A percentile compares a stretch with the other conserved stretches of the same genome.
These are phyloP conservation scores for Linepithema humile DNA, from an alignment of 1,140 invertebrate genomes.

Conservation along the genomic window DNA sequence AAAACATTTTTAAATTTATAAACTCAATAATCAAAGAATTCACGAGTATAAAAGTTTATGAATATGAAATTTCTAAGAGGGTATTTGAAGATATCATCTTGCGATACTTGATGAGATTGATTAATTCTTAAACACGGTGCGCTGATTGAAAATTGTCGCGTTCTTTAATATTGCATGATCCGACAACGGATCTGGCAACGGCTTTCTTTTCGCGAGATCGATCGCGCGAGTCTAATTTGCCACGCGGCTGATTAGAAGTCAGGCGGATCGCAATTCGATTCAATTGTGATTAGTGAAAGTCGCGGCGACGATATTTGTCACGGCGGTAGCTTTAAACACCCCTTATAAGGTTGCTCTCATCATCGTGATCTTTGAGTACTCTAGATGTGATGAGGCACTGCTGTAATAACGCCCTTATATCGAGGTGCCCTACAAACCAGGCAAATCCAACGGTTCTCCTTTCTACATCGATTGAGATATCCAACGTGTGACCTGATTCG, in stretches of 20 bases:
- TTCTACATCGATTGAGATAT: not conserved
- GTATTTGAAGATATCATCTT: not conserved
- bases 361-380: conserved; percentile 53
- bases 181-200: not conserved
- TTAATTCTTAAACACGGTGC: not conserved
- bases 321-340: conserved; percentile 63
- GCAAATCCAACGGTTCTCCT: not conserved
- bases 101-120: not conserved
- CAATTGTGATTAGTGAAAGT: conserved; percentile 78
- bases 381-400: conserved; percentile 22
- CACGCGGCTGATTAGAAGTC: conserved; percentile 67
- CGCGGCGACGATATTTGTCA: conserved; percentile 8
- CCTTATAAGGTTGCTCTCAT: conserved; percentile 66
- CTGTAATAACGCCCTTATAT: conserved; percentile 57
- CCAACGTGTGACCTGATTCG: not conserved
- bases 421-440: conserved; percentile 40
- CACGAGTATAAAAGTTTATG: not conserved
- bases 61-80: not conserved
- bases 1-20: not conserved
- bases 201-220: conserved; percentile 51
- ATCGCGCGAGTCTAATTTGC: conserved; percentile 55
- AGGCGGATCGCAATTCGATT: conserved; percentile 70
- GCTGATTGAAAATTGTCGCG: not conserved
- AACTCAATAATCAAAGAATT: not conserved
- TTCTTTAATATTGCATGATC: not conserved